Percentiles rank a stretch among this genome's conserved stretches.
Conservation (phyloP, 2,888 invertebrate genomes). For the Epinotia bilunana region DNA sequence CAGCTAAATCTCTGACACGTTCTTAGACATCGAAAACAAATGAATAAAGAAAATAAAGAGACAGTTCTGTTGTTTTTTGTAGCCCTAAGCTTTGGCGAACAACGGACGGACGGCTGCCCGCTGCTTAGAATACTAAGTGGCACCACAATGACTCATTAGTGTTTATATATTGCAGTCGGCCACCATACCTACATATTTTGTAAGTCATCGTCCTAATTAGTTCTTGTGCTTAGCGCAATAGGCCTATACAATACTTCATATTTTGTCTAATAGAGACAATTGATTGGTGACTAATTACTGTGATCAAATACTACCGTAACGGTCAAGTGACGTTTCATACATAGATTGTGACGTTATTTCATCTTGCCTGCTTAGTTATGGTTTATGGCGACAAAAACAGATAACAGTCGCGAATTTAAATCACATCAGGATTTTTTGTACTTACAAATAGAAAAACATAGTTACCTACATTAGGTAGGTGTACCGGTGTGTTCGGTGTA, state of each 20-base stretch:
- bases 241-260: background rate
- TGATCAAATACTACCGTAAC: background rate
- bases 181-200: conserved; percentile 36
- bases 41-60: conserved; percentile 12
- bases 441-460: too few species aligned
- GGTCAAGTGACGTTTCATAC: too few species aligned
- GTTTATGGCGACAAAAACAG: too few species aligned
- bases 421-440: too few species aligned
- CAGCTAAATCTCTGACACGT: too few species aligned
- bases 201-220: conserved; percentile 42
- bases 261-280: too few species aligned
- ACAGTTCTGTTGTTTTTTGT: conserved; percentile 19
- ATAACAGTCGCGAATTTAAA: too few species aligned
- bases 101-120: conserved; percentile 31
- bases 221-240: conserved; percentile 20
- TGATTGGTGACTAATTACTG: background rate
- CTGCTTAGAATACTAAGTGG: conserved; percentile 40
- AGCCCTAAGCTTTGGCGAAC: conserved; percentile 31
- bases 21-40: background rate
- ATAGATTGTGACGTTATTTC: too few species aligned
- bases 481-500: too few species aligned
- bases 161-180: conserved; percentile 36
- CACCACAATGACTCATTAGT: conserved; percentile 42
- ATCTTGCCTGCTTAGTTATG: too few species aligned
- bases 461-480: too few species aligned